A percentile compares a stretch with the other conserved stretches of the same genome.
These are phyloP conservation scores for Myotis yumanensis DNA, from an alignment of 2,113 vertebrate species.

Conservation along the genomic window DNA sequence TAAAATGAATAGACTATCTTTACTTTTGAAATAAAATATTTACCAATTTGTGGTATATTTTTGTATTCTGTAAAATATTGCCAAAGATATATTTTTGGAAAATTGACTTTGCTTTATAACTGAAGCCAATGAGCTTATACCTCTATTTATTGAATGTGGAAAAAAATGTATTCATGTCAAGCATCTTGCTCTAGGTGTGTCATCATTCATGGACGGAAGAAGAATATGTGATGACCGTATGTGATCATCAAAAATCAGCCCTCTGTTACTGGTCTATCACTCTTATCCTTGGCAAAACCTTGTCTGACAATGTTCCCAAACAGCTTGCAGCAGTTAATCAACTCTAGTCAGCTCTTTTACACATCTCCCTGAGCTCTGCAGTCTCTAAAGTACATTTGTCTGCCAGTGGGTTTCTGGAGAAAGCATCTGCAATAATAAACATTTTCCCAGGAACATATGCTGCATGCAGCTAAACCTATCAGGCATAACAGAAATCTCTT, in stretches of 20 bases:
- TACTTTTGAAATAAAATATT: constrained; percentile 14
- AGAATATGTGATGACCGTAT: constrained; percentile 73
- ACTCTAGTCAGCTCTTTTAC: constrained; percentile 73
- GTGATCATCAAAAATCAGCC: constrained; percentile 74
- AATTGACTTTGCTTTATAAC: not conserved
- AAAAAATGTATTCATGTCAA: constrained; percentile 34
- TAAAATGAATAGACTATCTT: not conserved
- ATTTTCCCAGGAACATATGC: constrained; percentile 75
- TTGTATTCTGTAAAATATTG: constrained; percentile 37
- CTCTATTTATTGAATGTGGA: constrained; percentile 20
- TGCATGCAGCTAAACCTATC: constrained; percentile 68
- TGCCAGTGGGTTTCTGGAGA: constrained; percentile 82
- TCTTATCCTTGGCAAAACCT: constrained; percentile 77
- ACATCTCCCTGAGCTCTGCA: constrained; percentile 66
- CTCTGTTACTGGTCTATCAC: constrained; percentile 66
- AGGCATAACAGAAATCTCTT: constrained; percentile 74
- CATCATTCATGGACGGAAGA: constrained; percentile 75
- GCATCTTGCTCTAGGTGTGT: constrained; percentile 55
- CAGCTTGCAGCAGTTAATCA: constrained; percentile 81
- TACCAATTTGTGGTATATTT: constrained; percentile 1
- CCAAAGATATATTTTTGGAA: not conserved
- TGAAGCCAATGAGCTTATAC: not conserved
- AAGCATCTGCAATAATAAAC: constrained; percentile 77
- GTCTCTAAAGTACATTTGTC: constrained; percentile 72
- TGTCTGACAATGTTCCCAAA: constrained; percentile 70